Evolutionary conservation across 37 sponge, comb jelly and placozoan genomes (phyloP).

Genomic region (Oopsacas minuta): DNA sequence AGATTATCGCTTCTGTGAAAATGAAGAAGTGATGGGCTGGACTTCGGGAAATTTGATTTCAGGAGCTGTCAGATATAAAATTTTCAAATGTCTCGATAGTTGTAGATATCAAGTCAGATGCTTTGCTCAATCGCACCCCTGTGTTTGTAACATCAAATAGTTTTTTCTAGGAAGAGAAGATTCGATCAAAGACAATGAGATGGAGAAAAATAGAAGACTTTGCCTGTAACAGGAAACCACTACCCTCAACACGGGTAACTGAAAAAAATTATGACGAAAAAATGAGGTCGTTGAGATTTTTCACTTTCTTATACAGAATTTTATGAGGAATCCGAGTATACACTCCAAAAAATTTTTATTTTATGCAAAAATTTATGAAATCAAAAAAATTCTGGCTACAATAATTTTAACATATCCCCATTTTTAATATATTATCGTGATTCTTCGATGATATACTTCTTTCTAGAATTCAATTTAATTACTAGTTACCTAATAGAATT

Average conservation of each 20-base stretch:
- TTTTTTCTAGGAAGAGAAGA: constrained; percentile 34
- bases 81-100: neutral
- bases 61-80: neutral
- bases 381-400: too few species aligned
- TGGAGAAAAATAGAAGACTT: constrained; percentile 29
- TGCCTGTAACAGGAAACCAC: constrained; percentile 40
- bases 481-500: too few species aligned
- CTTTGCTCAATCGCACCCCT: neutral
- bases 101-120: neutral
- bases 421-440: too few species aligned
- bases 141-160: neutral
- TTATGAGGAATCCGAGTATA: too few species aligned
- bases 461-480: too few species aligned
- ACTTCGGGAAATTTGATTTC: neutral
- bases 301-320: too few species aligned
- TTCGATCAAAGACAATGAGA: constrained; percentile 26
- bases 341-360: too few species aligned
- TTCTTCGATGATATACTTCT: too few species aligned
- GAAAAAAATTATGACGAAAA: too few species aligned
- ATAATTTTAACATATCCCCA: too few species aligned
- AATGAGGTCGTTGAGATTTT: too few species aligned
- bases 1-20: neutral
- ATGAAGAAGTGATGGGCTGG: neutral
- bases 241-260: constrained; percentile 38
- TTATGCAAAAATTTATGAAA: too few species aligned